A percentile compares a stretch with the other conserved stretches of the same genome.
Evolutionary conservation across 2,113 vertebrate genomes (phyloP).

Genomic region (Theropithecus gelada): DNA sequence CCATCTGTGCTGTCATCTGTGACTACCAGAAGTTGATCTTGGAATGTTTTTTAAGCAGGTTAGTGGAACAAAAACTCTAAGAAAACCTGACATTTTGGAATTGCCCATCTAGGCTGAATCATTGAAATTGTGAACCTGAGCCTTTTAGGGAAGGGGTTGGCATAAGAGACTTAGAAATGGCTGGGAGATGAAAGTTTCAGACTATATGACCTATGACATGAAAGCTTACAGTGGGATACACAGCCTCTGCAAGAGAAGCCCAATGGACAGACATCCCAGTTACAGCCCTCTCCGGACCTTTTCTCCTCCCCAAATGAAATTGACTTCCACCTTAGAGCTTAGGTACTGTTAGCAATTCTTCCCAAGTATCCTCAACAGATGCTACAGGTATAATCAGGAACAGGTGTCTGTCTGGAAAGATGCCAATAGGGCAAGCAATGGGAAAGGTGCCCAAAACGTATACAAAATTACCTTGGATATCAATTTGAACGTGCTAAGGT

Average conservation of each 20-base stretch:
- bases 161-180: constrained; percentile 11
- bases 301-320: not conserved
- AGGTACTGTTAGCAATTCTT: not conserved
- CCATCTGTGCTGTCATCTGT: constrained; percentile 57
- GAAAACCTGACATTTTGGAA: constrained; percentile 39
- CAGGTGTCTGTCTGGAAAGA: constrained; percentile 53
- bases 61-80: constrained; percentile 36
- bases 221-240: not conserved
- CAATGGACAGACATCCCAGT: not conserved
- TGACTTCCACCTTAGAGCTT: not conserved
- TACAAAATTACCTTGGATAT: constrained; percentile 35
- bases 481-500: not conserved
- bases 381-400: constrained; percentile 24
- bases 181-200: not conserved
- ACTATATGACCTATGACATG: not conserved
- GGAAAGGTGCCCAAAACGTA: constrained; percentile 31
- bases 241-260: not conserved
- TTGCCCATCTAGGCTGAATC: not conserved
- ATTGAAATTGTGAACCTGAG: not conserved
- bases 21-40: constrained; percentile 54
- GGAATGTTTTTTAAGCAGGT: constrained; percentile 60
- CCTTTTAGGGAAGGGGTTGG: not conserved
- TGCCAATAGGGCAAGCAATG: not conserved
- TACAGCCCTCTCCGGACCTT: not conserved
- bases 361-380: not conserved